These are phyloP conservation scores for Sceliomorpha sp. DNA, from an alignment of 2,888 invertebrate genomes.

Conservation along the genomic window DNA sequence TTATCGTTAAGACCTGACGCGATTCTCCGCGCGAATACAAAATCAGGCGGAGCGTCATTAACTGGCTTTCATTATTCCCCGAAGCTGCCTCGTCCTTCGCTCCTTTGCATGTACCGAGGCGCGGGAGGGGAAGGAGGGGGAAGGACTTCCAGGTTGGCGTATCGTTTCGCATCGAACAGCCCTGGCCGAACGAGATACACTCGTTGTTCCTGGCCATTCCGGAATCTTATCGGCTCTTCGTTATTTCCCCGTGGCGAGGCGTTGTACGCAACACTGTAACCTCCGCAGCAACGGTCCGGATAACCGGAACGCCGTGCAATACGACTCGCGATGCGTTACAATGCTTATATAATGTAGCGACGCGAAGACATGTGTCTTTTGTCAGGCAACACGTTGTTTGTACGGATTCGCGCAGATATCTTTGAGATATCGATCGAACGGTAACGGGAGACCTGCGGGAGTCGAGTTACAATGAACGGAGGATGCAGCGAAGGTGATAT, in stretches of 20 bases:
- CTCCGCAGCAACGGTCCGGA: too few relatives aligned
- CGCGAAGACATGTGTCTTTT: conserved; percentile 33
- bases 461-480: conserved; percentile 33
- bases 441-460: conserved; percentile 24
- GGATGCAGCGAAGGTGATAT: conserved; percentile 18
- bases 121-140: too few relatives aligned
- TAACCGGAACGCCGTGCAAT: too few relatives aligned
- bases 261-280: neutral
- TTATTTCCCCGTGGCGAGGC: conserved; percentile 21
- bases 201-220: conserved; percentile 27
- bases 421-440: conserved; percentile 32
- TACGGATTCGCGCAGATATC: conserved; percentile 33
- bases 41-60: conserved; percentile 32
- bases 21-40: conserved; percentile 22
- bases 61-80: conserved; percentile 24
- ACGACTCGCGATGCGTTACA: conserved; percentile 21
- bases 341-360: conserved; percentile 26
- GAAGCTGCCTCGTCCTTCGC: neutral
- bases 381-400: conserved; percentile 27
- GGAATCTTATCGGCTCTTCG: conserved; percentile 29
- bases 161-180: neutral
- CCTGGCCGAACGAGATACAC: conserved; percentile 18
- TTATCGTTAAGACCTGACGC: conserved; percentile 21
- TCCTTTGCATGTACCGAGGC: neutral
- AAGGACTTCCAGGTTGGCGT: too few relatives aligned